Evolutionary conservation across 2,797 vertebrate genomes (phyloP), one percentile per base, ranked within the genome.

Genomic region (Chaunax sp.): DNA sequence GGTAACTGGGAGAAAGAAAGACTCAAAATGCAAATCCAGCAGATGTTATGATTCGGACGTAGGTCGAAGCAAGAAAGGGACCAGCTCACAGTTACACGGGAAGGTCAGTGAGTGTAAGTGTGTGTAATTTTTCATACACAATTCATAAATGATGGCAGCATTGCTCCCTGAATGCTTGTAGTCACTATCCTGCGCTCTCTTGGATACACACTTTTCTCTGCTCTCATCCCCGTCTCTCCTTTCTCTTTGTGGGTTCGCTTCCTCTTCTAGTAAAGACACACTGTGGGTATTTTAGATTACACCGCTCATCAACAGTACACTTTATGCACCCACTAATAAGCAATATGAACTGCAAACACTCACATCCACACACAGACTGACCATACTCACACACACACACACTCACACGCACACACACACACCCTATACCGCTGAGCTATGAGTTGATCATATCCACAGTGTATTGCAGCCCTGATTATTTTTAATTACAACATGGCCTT

Each of bases 281-380:
- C 69, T 69, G 53, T 57, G 75, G 51, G 58, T 52, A 45, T 72
- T 71, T 72, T 54, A 53, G 45, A 87, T 87, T 71, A 83, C 70
- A 83, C 77, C 80, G 74, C 63, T 82, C 71, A 82, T 85, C 86
- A 79, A 75, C 74, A 65, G 72, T 55, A 75, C 15, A 74, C 73
- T 75, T 51, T 63, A 62, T 63, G 78, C 60, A 83, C 54, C 64
- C 79, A 65, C 55, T 65, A 74, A 65, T 68, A 72, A 76, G 66
- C 45, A 70, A 79, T 63, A 81, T 72, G 67, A 84, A 72, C 80
- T 43, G 69, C 68, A 80, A 77, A 69, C 51, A 72, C 65, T 47
- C 65, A 74, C 14, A 64, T 68, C 23, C 44, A 60, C 61, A 44
- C 62, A 64, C 37, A 68, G 43, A 69, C 59, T 64, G 57, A 38